Evolutionary conservation across 2,113 vertebrate genomes (phyloP).

Genomic region (Tiliqua scincoides): DNA sequence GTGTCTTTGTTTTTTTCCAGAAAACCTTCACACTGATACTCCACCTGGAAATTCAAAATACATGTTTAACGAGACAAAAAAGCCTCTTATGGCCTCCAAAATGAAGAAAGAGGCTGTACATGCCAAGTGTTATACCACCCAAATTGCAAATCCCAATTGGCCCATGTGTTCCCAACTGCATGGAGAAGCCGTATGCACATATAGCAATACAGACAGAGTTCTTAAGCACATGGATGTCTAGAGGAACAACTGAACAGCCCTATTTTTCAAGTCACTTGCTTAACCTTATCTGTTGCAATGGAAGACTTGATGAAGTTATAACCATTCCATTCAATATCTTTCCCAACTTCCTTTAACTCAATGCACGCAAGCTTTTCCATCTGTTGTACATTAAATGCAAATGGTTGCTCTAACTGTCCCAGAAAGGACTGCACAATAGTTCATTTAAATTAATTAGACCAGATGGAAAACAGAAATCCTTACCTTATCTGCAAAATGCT

Average conservation of each 20-base stretch:
- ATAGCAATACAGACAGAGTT: too few relatives aligned
- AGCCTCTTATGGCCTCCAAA: not conserved
- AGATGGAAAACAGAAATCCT: conserved; percentile 23
- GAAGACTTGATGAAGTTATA: not conserved
- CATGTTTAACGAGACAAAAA: not conserved
- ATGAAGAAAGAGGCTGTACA: not conserved
- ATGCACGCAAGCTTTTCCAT: not conserved
- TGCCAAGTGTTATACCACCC: too few relatives aligned
- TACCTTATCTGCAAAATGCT: conserved; percentile 99
- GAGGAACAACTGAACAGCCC: not conserved
- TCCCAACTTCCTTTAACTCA: not conserved
- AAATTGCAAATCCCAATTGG: too few relatives aligned
- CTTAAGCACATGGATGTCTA: too few relatives aligned
- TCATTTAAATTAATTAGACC: not conserved
- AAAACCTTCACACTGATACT: conserved; percentile 98
- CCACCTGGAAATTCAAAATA: conserved; percentile 83
- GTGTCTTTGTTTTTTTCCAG: conserved; percentile 99
- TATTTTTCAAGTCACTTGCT: not conserved
- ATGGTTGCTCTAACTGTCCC: too few relatives aligned
- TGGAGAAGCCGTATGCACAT: too few relatives aligned
- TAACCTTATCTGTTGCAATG: not conserved
- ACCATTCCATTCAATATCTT: not conserved
- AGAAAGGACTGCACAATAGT: not conserved
- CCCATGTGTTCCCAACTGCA: too few relatives aligned
- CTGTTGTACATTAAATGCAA: not conserved